Evolutionary conservation across 2,113 vertebrate genomes (phyloP).

Genomic region (Larimichthys crocea): DNA sequence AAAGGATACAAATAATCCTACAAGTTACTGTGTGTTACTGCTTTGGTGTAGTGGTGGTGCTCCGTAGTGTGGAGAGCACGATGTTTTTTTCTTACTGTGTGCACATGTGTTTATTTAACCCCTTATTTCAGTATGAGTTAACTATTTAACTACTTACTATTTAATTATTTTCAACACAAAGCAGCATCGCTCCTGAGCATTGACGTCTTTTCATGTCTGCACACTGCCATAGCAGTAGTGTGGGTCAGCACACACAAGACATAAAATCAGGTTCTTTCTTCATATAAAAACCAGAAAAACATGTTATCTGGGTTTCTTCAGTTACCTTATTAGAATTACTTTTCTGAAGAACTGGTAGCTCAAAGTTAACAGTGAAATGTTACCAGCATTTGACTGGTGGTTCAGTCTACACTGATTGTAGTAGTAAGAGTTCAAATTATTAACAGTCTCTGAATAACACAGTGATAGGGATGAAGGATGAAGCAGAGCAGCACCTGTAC

Average conservation of each 20-base stretch:
- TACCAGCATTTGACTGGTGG: neutral
- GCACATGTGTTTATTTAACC: neutral
- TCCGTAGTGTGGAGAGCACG: neutral
- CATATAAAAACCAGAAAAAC: neutral
- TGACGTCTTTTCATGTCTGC: neutral
- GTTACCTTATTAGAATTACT: neutral
- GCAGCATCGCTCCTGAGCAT: neutral
- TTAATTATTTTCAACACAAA: neutral
- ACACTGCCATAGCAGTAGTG: neutral
- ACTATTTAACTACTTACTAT: neutral
- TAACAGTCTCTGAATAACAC: neutral
- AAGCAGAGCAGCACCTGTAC: slow-evolving; percentile 86
- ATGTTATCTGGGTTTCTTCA: neutral
- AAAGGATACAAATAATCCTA: neutral
- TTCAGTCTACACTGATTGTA: neutral
- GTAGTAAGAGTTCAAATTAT: neutral
- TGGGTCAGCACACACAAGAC: neutral
- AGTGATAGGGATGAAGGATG: neutral
- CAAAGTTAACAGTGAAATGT: neutral
- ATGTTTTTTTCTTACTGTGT: neutral
- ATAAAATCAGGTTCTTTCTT: neutral
- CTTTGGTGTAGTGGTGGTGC: neutral
- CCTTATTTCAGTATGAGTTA: neutral
- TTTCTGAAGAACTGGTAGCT: neutral
- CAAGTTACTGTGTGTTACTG: neutral